Evolutionary conservation across 2,113 vertebrate genomes (phyloP), one percentile per base, ranked within the genome.

Genomic region (Ophiodon elongatus): DNA sequence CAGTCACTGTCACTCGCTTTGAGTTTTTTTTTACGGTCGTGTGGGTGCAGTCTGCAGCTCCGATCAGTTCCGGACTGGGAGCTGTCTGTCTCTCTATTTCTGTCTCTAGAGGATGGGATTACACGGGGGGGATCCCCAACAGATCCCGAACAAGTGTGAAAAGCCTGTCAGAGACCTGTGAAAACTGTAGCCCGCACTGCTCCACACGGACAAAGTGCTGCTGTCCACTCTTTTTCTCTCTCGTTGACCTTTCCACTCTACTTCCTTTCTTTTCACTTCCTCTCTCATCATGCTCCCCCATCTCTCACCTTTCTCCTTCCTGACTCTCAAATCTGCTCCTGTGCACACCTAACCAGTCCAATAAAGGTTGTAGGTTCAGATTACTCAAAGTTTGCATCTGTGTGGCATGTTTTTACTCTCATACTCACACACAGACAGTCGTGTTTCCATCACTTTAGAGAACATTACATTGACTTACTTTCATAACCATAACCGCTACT

Each of bases 281-380:
- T 84, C 72, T 69, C 71, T 69, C 73, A 65, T 91, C 56, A 76
- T 68, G 47, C 60, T 33, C 65, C 56, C 8, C 56, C 73, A 78
- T 90, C 65, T 74, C 39, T 88, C 90, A 85, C 83, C 85, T 21
- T 69, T 69, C 73, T 54, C 66, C 82, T 84, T 88, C 76, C 90
- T 69, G 84, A 80, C 88, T 90, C 78, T 88, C 75, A 90, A 81
- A 88, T 89, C 88, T 90, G 88, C 89, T 93, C 92, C 92, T 87
- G 84, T 91, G 89, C 90, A 92, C 90, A 93, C 83, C 88, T 88
- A 88, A 90, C 82, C 93, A 82, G 85, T 93, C 88, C 73, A 95
- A 95, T 95, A 95, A 95, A 95, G 93, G 88, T 92, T 90, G 84
- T 93, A 94, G 87, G 87, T 93, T 89, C 87, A 90, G 90, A 92